phyloP scores from a whole-genome alignment of 2,113 vertebrate species.

The Choloepus hoffmanni region DNA sequence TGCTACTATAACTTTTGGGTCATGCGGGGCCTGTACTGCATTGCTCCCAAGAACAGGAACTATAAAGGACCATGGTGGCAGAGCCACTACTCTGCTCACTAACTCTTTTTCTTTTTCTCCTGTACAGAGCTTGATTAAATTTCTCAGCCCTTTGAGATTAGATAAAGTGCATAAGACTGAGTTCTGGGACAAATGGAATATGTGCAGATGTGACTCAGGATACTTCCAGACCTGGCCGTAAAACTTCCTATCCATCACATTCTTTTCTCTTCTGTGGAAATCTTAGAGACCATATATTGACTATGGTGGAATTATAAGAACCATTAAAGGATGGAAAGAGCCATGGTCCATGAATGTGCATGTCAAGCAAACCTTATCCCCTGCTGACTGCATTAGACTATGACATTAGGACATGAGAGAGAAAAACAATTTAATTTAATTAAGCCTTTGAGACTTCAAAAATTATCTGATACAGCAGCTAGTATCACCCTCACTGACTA shows the following conservation, averaged over 20 bases:
- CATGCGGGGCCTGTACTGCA: not conserved
- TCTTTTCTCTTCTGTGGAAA: not conserved
- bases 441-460: constrained; percentile 38
- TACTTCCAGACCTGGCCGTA: not conserved
- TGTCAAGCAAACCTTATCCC: not conserved
- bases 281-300: not conserved
- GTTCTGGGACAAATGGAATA: not conserved
- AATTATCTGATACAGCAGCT: not conserved
- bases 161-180: not conserved
- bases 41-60: not conserved
- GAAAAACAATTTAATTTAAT: constrained; percentile 13
- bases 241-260: not conserved
- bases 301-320: constrained; percentile 5
- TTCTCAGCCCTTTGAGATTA: not conserved
- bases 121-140: not conserved
- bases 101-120: not conserved
- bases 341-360: not conserved
- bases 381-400: not conserved
- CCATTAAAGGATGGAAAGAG: constrained; percentile 45
- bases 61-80: not conserved
- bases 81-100: not conserved
- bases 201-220: not conserved
- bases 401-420: not conserved
- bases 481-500: not conserved
- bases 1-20: not conserved